phyloP scores from a whole-genome alignment of 2,888 invertebrate genomes.

The Temnothorax ravouxi region DNA sequence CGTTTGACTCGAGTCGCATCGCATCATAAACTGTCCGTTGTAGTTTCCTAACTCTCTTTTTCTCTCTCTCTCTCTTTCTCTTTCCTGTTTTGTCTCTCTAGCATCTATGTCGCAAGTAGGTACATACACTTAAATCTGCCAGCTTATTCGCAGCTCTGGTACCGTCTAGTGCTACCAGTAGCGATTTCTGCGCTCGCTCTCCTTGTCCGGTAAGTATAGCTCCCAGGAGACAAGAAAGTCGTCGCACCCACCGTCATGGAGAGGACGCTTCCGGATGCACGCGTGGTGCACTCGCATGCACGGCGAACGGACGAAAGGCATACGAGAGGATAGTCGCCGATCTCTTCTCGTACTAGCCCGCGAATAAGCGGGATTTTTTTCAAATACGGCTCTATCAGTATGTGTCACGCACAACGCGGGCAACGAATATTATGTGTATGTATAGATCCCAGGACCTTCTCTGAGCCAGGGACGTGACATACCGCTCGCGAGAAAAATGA shows the following conservation, averaged over 20 bases:
- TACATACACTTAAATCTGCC: constrained; percentile 67
- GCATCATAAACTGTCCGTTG: constrained; percentile 84
- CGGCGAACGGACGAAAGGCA: constrained; percentile 22
- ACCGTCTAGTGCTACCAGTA: constrained; percentile 57
- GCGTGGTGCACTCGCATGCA: constrained; percentile 11
- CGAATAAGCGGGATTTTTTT: constrained; percentile 41
- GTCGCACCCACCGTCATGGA: constrained; percentile 62
- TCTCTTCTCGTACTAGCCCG: constrained; percentile 3
- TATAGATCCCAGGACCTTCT: background rate
- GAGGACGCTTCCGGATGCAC: constrained; percentile 62
- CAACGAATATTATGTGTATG: background rate
- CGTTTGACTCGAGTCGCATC: constrained; percentile 84
- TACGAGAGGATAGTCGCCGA: constrained; percentile 4
- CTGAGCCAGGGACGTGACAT: background rate
- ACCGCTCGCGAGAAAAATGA: background rate
- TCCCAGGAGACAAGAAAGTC: constrained; percentile 58
- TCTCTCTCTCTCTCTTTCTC: constrained; percentile 14
- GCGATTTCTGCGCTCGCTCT: constrained; percentile 54
- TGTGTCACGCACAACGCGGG: background rate
- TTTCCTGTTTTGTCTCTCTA: constrained; percentile 40
- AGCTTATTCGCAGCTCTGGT: constrained; percentile 57
- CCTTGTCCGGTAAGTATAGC: constrained; percentile 52
- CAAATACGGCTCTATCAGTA: constrained; percentile 25
- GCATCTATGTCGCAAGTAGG: constrained; percentile 40
- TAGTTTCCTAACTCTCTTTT: constrained; percentile 67